phyloP scores from a whole-genome alignment of 2,888 invertebrate genomes.

The Colletes collaris region DNA sequence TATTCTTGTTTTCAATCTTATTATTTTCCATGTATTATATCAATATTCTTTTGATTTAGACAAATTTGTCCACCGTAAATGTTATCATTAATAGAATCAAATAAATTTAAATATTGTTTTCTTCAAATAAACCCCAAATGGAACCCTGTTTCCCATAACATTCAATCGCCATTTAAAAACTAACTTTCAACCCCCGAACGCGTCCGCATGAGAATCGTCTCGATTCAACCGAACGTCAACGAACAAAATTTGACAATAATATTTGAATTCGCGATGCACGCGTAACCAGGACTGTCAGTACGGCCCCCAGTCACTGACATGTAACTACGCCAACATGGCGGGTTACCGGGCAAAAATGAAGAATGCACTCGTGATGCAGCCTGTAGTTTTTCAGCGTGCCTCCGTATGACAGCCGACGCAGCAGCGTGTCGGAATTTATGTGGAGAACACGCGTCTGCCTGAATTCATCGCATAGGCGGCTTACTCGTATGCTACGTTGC shows the following conservation, averaged over 20 bases:
- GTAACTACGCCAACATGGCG: constrained; percentile 51
- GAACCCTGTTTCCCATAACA: no score
- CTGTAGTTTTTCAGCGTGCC: constrained; percentile 64
- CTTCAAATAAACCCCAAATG: background rate
- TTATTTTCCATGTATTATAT: no score
- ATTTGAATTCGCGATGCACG: constrained; percentile 24
- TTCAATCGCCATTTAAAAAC: no score
- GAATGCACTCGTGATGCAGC: constrained; percentile 65
- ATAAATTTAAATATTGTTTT: no score
- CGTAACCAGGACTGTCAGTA: background rate
- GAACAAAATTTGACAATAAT: constrained; percentile 14
- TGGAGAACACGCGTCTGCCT: constrained; percentile 74
- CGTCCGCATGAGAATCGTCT: background rate
- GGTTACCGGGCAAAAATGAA: constrained; percentile 69
- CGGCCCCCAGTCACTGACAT: constrained; percentile 20
- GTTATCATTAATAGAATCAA: no score
- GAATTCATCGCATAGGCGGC: constrained; percentile 68
- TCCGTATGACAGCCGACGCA: constrained; percentile 72
- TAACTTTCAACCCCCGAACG: background rate
- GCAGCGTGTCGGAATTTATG: constrained; percentile 74
- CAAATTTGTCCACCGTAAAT: no score
- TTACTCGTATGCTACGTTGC: constrained; percentile 49
- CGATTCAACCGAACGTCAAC: background rate
- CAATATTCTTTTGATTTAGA: no score
- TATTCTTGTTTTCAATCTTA: no score